phyloP scores from a whole-genome alignment of 92 coral and sea anemone species.

The Palythoa heliodiscus region DNA sequence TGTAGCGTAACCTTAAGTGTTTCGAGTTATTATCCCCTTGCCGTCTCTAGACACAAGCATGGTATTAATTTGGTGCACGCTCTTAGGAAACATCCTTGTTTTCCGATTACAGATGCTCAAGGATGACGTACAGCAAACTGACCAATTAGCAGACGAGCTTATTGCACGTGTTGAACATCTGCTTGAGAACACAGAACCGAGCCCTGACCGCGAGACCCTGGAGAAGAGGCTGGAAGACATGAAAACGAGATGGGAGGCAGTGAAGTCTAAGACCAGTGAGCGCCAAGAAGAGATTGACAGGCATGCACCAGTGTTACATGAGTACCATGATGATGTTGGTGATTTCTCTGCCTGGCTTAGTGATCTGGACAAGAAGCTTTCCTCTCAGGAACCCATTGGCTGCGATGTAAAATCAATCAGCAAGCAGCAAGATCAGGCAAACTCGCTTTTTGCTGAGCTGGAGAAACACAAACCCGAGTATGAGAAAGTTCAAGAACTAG shows the following conservation, averaged over 20 bases:
- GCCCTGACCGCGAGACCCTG: slow-evolving; percentile 85
- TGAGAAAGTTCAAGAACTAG: slow-evolving; percentile 69
- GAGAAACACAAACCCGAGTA: slow-evolving; percentile 74
- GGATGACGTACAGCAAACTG: slow-evolving; percentile 77
- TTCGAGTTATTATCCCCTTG: neutral
- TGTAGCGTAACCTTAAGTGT: too few species aligned
- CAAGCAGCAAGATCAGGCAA: slow-evolving; percentile 79
- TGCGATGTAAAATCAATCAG: slow-evolving; percentile 68
- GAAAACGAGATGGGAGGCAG: slow-evolving; percentile 85
- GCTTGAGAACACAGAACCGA: slow-evolving; percentile 87
- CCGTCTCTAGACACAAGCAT: neutral
- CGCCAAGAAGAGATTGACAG: slow-evolving; percentile 78
- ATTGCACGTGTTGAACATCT: slow-evolving; percentile 81
- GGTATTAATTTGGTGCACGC: neutral
- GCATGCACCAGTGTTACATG: slow-evolving; percentile 77
- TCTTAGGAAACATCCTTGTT: neutral
- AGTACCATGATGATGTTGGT: slow-evolving; percentile 77
- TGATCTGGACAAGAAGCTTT: slow-evolving; percentile 71
- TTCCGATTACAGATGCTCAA: slow-evolving; percentile 64
- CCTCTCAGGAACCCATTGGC: slow-evolving; percentile 83
- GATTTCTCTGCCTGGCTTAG: slow-evolving; percentile 82
- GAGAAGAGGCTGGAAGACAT: slow-evolving; percentile 88
- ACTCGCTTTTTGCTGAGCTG: slow-evolving; percentile 69
- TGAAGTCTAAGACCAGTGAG: slow-evolving; percentile 78
- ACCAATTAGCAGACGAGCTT: slow-evolving; percentile 83